Base-by-base conservation (phyloP, 2,113 vertebrate species). In the Clinocottus analis region DNA sequence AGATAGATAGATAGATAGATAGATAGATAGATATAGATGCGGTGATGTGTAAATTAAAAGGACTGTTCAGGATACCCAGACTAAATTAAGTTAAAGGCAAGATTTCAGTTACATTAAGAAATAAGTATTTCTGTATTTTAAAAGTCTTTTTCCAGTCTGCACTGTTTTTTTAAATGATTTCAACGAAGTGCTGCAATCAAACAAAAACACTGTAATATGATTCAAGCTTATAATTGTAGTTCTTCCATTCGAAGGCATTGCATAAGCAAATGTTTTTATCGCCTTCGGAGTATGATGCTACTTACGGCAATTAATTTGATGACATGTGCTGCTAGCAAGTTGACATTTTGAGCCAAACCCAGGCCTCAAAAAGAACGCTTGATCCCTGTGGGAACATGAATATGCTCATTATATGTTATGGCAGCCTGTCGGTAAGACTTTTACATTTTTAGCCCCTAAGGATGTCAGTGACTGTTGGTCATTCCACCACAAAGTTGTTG, bases 41-140 rank as follows among this genome's bases (percentile, higher is more conserved):
- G 29, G 25, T 49, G 5, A 53, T 75, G 43, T 82, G 2, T 51
- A 55, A 72, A 76, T 79, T 41, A 71, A 67, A 84, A 63, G 14
- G 9, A 67, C 71, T 51, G 41, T 59, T 62, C 43, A 17, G 37
- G 17, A 75, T 65, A 37, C 53, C 39, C 27, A 0, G 9, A 56
- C 45, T 21, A 73, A 82, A 83, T 60, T 43, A 12, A 37, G 16
- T 66, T 43, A 17, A 81, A 72, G 37, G 14, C 33, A 33, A 31
- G 31, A 51, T 73, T 45, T 51, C 71, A 75, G 23, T 64, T 77
- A 61, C 21, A 70, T 87, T 70, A 49, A 10, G 21, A 65, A n/a
- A 25, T 72, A n/a, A 21, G 2, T 21, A 71, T 60, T 76, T 75
- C 73, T 80, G 10, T 35, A 17, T 74, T 76, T 64, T 5, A 0